Evolutionary conservation across 2,888 invertebrate species (phyloP).

Genomic region (Myopa tessellatipennis): DNA sequence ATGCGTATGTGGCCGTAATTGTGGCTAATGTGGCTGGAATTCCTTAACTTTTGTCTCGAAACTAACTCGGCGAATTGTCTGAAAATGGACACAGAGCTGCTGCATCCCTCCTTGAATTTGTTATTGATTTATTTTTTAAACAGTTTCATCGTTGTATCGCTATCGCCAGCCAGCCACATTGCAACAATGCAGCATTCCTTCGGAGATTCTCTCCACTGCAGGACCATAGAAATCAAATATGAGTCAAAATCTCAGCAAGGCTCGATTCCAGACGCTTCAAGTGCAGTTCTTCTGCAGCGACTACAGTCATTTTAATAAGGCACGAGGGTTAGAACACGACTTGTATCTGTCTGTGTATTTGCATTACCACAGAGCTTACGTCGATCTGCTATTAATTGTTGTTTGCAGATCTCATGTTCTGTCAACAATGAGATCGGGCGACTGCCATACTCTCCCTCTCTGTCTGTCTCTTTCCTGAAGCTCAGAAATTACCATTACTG

Average conservation of each 20-base stretch:
- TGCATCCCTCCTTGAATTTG: constrained; percentile 46
- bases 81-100: constrained; percentile 47
- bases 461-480: background rate
- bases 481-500: background rate
- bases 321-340: constrained; percentile 60
- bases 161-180: background rate
- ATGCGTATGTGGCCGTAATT: constrained; percentile 37
- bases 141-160: constrained; percentile 44
- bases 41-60: constrained; percentile 34
- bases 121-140: constrained; percentile 51
- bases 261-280: background rate
- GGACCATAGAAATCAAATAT: constrained; percentile 32
- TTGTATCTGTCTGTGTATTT: constrained; percentile 54
- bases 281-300: background rate
- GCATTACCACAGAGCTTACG: background rate
- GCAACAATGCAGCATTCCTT: constrained; percentile 33
- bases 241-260: constrained; percentile 28
- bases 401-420: background rate
- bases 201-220: background rate
- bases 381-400: background rate
- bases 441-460: background rate
- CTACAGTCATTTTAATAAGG: constrained; percentile 61
- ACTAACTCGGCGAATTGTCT: constrained; percentile 36
- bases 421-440: background rate
- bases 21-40: constrained; percentile 39